Evolutionary conservation across 2,113 vertebrate species (phyloP), one percentile per base, ranked within the genome.

Genomic region (Panthera tigris): DNA sequence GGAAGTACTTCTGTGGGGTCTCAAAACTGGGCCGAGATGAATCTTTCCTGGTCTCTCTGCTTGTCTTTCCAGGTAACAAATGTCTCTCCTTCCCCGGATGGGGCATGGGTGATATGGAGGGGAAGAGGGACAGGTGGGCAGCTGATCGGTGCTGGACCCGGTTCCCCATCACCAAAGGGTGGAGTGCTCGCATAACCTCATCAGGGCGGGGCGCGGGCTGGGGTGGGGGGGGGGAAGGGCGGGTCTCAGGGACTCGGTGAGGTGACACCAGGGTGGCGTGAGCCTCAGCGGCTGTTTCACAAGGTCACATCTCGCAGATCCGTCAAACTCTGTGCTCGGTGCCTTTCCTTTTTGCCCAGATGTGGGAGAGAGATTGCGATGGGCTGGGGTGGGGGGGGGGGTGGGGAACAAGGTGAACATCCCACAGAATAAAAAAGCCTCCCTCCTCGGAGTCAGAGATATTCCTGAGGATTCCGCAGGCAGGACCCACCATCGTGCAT

Each of bases 1-100:
- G 94, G 45, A n/a, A 71, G 18, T 98, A 98, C 96, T 97, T 80
- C 97, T 98, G 97, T 14, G 98, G 94, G 19, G 57, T 95, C 73
- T 1, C 16, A 15, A 89, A 0, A 6, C 7, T 93, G 94, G 97
- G 93, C 48, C 0, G 0, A 0, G 97, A 98, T 21, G 14, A 80
- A 1, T 0, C 3, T 29, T 14, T 39, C 41, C 4, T 0, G 39
- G 83, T 98, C 18, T 81, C 74, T 1, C 92, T 98, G 87, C 14
- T 5, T 0, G 81, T 98, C 91, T 83, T 95, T 45, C 73, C 95
- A 98, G 98, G 98, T 98, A 97, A 96, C 19, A 13, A 1, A n/a
- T 0, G 31, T 11, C 50, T 55, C 57, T 94, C 68, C 27, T 65
- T 29, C 31, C 45, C 7, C 1, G 12, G 15, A 52, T 45, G 63